Percentiles rank a stretch among this genome's conserved stretches.
These are phyloP conservation scores for Papilio polyxenes DNA, from an alignment of 1,140 invertebrate species.

Conservation along the genomic window DNA sequence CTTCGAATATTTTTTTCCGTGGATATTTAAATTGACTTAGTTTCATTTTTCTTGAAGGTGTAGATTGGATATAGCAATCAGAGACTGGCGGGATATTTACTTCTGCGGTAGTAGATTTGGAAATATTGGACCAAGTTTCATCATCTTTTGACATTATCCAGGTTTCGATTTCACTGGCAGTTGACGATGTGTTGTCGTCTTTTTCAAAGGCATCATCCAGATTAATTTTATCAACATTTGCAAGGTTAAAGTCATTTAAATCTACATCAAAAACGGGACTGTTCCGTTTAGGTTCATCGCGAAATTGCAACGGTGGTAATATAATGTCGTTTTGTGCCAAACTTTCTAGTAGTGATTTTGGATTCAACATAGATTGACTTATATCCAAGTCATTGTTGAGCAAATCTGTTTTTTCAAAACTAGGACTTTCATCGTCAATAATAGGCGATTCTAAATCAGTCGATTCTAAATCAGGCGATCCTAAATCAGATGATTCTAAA, in stretches of 20 bases:
- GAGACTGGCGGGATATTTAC: conserved; percentile 25
- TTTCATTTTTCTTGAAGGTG: conserved; percentile 24
- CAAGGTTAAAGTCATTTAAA: neutral
- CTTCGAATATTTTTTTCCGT: conserved; percentile 22
- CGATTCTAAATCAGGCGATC: conserved; percentile 34
- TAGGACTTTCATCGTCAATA: neutral
- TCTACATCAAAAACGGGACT: conserved; percentile 12
- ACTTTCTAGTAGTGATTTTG: conserved; percentile 61
- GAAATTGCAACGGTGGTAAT: conserved; percentile 63
- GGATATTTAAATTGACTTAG: conserved; percentile 40
- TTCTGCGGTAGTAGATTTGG: conserved; percentile 28
- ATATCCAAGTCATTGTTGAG: conserved; percentile 44
- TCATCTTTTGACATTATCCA: conserved; percentile 52
- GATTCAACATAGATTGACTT: conserved; percentile 65
- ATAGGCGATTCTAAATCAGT: neutral
- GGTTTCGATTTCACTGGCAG: conserved; percentile 56
- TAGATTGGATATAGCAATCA: neutral
- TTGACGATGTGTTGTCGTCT: conserved; percentile 35
- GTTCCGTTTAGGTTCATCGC: conserved; percentile 48
- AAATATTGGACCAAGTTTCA: conserved; percentile 32
- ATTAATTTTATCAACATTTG: conserved; percentile 39
- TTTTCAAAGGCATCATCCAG: conserved; percentile 35
- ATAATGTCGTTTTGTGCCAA: conserved; percentile 51
- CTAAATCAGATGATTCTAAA: conserved; percentile 32
- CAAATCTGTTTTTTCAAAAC: conserved; percentile 38